Evolutionary conservation across 2,888 invertebrate species (phyloP).

Genomic region (Brachypalpus laphriformis): DNA sequence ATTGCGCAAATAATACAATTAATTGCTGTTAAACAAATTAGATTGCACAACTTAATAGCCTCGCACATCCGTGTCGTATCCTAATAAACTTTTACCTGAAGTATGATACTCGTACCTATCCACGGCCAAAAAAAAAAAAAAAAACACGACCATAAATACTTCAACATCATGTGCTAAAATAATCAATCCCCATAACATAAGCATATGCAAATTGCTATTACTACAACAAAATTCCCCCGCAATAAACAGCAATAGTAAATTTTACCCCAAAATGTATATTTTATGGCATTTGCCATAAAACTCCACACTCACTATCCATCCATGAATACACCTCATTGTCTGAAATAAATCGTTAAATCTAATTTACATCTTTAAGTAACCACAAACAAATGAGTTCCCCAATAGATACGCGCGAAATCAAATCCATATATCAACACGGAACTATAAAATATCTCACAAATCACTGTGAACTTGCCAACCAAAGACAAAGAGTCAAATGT

Average conservation of each 20-base stretch:
- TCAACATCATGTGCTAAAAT: constrained; percentile 29
- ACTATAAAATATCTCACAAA: constrained; percentile 25
- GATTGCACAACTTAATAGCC: not conserved
- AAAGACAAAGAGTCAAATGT: not conserved
- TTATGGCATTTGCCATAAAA: constrained; percentile 30
- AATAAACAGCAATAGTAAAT: constrained; percentile 27
- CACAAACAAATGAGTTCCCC: constrained; percentile 41
- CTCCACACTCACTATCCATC: constrained; percentile 9
- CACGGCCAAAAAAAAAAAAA: not conserved
- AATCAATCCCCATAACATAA: constrained; percentile 34
- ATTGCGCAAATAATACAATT: not conserved
- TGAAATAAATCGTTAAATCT: constrained; percentile 52
- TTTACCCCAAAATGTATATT: constrained; percentile 13
- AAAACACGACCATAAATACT: constrained; percentile 15
- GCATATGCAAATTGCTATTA: constrained; percentile 41
- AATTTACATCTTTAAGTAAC: constrained; percentile 58
- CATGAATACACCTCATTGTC: constrained; percentile 31
- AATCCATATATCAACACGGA: constrained; percentile 48
- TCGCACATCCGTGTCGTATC: not conserved
- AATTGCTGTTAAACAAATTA: not conserved
- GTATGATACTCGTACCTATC: too few species aligned
- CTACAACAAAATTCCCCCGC: not conserved
- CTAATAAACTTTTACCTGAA: constrained; percentile 27
- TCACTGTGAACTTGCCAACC: constrained; percentile 8
- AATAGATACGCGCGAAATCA: not conserved